Percentiles rank a stretch among this genome's conserved stretches.
phyloP scores from a whole-genome alignment of 2,113 vertebrate genomes.

The Mesitornis unicolor region DNA sequence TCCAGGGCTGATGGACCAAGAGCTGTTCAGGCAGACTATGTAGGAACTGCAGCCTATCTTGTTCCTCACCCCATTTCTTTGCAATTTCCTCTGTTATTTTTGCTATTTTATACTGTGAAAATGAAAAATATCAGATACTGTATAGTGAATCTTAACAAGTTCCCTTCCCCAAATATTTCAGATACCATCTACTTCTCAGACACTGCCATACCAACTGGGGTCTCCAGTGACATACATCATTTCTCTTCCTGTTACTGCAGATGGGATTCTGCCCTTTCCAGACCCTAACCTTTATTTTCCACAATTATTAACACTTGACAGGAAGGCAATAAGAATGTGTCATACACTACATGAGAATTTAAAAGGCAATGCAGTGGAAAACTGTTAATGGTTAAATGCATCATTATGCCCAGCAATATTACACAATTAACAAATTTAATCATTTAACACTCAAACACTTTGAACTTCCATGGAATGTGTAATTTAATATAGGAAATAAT shows the following conservation, averaged over 20 bases:
- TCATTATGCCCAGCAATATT: constrained; percentile 16
- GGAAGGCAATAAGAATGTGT: not conserved
- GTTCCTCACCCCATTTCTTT: not conserved
- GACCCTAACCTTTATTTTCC: not conserved
- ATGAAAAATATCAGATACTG: not conserved
- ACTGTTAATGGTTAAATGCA: constrained; percentile 34
- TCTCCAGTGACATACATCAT: not conserved
- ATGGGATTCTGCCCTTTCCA: not conserved
- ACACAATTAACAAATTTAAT: constrained; percentile 60
- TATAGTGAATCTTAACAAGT: not conserved
- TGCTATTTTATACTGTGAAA: not conserved
- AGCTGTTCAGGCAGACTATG: not conserved
- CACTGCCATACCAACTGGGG: not conserved
- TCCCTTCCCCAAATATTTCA: not conserved
- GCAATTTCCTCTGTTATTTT: not conserved
- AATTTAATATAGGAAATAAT: constrained; percentile 38
- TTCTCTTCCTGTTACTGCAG: not conserved
- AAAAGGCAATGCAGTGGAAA: constrained; percentile 33
- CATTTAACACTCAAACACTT: constrained; percentile 34
- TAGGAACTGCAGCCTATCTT: not conserved
- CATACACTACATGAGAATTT: not conserved
- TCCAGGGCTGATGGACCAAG: rapidly evolving
- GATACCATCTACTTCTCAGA: not conserved
- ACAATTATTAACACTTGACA: not conserved
- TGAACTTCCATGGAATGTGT: constrained; percentile 56